Evolutionary conservation across 2,113 vertebrate genomes (phyloP).

Genomic region (Elaphurus davidianus): DNA sequence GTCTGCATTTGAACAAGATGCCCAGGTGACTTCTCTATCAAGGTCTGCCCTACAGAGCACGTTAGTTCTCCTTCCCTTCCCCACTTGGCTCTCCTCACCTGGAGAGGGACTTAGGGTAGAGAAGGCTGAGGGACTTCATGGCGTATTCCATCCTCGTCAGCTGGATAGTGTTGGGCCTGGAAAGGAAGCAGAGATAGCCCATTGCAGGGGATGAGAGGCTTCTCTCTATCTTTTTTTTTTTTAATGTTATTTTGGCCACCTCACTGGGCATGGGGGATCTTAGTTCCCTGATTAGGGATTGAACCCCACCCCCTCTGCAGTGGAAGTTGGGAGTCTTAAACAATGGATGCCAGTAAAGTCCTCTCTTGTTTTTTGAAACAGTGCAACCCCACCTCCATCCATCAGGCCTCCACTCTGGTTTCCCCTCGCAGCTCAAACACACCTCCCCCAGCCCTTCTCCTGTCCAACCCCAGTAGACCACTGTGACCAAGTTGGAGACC

Average conservation of each 20-base stretch:
- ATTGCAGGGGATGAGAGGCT: not conserved
- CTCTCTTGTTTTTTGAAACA: not conserved
- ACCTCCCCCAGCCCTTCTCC: not conserved
- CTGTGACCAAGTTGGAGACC: not conserved
- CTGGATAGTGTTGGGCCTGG: slow-evolving; percentile 24
- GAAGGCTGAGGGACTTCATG: slow-evolving; percentile 85
- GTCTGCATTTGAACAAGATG: not conserved
- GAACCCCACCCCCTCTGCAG: not conserved
- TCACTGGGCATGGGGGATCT: not conserved
- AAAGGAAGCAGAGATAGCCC: not conserved
- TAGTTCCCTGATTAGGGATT: not conserved
- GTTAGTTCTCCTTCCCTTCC: not conserved
- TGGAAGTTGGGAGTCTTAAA: not conserved
- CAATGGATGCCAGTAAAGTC: not conserved
- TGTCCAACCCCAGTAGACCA: not conserved
- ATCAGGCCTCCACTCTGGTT: not conserved
- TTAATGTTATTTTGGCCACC: not conserved
- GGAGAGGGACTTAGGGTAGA: slow-evolving; percentile 83
- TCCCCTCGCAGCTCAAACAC: not conserved
- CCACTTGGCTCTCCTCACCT: slow-evolving; percentile 81
- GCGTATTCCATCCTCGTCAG: slow-evolving; percentile 86
- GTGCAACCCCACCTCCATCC: not conserved
- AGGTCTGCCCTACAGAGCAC: not conserved
- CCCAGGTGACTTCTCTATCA: not conserved
- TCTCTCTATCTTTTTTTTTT: not conserved